These are phyloP conservation scores for Antitype chi DNA, from an alignment of 2,888 invertebrate genomes.

Conservation along the genomic window DNA sequence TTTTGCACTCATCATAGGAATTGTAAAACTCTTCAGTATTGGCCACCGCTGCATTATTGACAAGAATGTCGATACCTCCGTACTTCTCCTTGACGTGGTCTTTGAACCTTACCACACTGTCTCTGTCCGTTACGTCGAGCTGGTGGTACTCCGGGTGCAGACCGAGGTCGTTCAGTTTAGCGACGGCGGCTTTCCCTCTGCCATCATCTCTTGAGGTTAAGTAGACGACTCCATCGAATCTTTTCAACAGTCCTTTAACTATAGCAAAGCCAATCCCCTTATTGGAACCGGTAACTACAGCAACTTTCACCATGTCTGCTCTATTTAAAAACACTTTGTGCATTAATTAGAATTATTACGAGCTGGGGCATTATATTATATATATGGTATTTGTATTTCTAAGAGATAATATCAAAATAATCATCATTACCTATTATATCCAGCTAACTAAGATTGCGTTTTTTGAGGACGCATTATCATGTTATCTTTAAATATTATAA, in stretches of 20 bases:
- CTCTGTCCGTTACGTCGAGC: constrained; percentile 67
- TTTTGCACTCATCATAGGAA: constrained; percentile 86
- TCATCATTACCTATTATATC: neutral
- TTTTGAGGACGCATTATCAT: neutral
- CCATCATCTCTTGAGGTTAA: constrained; percentile 86
- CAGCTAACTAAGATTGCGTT: constrained; percentile 5
- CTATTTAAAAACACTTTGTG: neutral
- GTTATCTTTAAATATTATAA: neutral
- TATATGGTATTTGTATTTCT: constrained; percentile 15
- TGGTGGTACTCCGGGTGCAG: constrained; percentile 68
- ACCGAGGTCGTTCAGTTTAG: constrained; percentile 70
- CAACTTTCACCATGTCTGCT: constrained; percentile 64
- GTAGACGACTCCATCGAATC: constrained; percentile 90
- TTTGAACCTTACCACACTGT: constrained; percentile 90
- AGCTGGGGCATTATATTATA: neutral
- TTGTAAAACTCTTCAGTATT: constrained; percentile 78
- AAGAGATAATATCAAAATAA: constrained; percentile 25
- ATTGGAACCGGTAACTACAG: constrained; percentile 92
- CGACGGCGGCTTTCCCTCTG: constrained; percentile 71
- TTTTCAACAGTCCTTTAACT: constrained; percentile 90
- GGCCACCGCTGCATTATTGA: constrained; percentile 94
- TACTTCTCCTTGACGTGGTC: constrained; percentile 90
- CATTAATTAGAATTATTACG: constrained; percentile 10
- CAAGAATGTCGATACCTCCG: constrained; percentile 93
- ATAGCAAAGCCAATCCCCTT: constrained; percentile 92